Conservation (phyloP, 2,888 invertebrate genomes). For the Metellina segmentata region DNA sequence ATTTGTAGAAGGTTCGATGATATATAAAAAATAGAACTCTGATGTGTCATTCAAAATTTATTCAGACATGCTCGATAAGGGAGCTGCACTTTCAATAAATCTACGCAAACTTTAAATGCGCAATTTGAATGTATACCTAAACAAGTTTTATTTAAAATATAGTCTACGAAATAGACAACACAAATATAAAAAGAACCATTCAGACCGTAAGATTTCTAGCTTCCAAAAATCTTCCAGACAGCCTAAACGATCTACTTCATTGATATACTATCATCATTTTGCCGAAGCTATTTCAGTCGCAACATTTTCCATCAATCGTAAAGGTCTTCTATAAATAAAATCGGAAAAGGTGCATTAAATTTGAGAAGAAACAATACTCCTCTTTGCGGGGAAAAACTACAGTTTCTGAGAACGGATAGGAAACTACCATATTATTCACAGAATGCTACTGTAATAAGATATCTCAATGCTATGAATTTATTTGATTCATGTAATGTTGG, state of each 20-base stretch:
- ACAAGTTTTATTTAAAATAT: background rate
- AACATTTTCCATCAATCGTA: background rate
- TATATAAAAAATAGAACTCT: too few relatives aligned
- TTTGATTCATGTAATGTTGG: constrained; percentile 48
- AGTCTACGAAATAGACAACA: background rate
- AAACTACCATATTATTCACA: constrained; percentile 49
- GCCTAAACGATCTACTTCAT: constrained; percentile 21
- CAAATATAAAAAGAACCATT: background rate
- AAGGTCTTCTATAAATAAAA: constrained; percentile 39
- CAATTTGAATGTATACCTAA: background rate
- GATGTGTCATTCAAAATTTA: too few relatives aligned
- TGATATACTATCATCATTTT: constrained; percentile 36
- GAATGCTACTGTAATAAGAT: constrained; percentile 34
- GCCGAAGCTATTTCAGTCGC: constrained; percentile 29
- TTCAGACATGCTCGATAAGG: too few relatives aligned
- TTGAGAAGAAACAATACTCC: constrained; percentile 45
- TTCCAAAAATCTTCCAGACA: constrained; percentile 4
- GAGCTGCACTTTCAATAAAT: background rate
- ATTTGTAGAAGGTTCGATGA: too few relatives aligned
- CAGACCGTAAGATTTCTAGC: background rate
- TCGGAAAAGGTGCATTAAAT: constrained; percentile 20
- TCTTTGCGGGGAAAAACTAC: constrained; percentile 3
- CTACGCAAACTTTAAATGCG: background rate
- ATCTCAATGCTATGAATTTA: constrained; percentile 32
- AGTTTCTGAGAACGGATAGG: background rate